These are phyloP conservation scores for Omphaloscelis lunosa DNA, from an alignment of 2,888 invertebrate species.

Conservation along the genomic window DNA sequence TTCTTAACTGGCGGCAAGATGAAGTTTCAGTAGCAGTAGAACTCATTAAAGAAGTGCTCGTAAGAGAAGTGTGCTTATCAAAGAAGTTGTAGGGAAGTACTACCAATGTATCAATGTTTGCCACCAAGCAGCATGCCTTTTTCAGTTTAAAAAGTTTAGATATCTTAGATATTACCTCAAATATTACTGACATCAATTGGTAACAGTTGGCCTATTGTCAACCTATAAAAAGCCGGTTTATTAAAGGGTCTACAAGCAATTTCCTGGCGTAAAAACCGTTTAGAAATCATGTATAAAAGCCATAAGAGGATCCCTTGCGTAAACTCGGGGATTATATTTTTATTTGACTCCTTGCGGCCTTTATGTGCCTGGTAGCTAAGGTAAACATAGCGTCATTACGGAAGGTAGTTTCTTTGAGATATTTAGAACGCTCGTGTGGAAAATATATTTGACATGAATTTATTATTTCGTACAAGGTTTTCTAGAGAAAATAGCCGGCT, in stretches of 20 bases:
- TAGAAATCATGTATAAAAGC: slow-evolving; percentile 34
- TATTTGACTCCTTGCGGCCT: slow-evolving; percentile 54
- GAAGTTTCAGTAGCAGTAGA: slow-evolving; percentile 19
- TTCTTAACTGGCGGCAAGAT: not conserved
- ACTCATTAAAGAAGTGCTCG: slow-evolving; percentile 28
- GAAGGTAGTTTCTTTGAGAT: slow-evolving; percentile 49
- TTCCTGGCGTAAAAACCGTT: slow-evolving; percentile 33
- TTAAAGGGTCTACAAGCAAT: slow-evolving; percentile 42
- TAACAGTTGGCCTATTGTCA: slow-evolving; percentile 16
- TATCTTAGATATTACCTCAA: not conserved
- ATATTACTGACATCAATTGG: not conserved
- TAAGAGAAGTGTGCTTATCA: slow-evolving; percentile 39
- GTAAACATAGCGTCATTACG: slow-evolving; percentile 46
- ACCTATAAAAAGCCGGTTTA: slow-evolving; percentile 27
- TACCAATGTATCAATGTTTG: too few relatives aligned
- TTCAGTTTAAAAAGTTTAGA: not conserved
- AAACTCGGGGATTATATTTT: slow-evolving; percentile 54
- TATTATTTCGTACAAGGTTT: slow-evolving; percentile 30
- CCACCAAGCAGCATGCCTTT: not conserved
- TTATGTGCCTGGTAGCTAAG: slow-evolving; percentile 42
- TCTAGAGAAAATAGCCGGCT: not conserved
- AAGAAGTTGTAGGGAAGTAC: slow-evolving; percentile 1
- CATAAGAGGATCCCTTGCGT: slow-evolving; percentile 49
- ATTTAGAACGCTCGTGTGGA: slow-evolving; percentile 33
- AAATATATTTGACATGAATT: slow-evolving; percentile 40